These are phyloP conservation scores for Akabosia matsudoensis DNA, from an alignment of 1,140 invertebrate species.

Conservation along the genomic window DNA sequence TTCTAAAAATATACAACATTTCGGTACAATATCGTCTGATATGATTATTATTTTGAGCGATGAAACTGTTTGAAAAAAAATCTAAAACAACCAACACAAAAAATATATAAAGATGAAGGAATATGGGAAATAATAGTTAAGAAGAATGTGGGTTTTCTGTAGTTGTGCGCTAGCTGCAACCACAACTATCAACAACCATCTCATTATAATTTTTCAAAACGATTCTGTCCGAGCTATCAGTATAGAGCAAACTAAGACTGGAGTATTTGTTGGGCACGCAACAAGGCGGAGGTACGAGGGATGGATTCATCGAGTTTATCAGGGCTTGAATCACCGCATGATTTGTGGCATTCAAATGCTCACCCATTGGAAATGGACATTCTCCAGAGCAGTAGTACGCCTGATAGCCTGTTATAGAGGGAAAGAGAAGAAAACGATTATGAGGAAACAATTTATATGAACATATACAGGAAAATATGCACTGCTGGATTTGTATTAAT, in stretches of 20 bases:
- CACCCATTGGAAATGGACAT: constrained; percentile 86
- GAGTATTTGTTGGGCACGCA: constrained; percentile 88
- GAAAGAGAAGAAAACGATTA: not conserved
- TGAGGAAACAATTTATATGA: not conserved
- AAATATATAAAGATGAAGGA: not conserved
- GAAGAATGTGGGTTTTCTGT: too few relatives aligned
- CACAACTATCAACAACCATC: constrained; percentile 90
- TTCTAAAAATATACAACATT: too few relatives aligned
- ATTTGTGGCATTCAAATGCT: constrained; percentile 94
- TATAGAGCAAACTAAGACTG: constrained; percentile 89
- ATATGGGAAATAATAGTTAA: too few relatives aligned
- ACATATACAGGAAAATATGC: not conserved
- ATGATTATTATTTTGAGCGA: too few relatives aligned
- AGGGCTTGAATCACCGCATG: constrained; percentile 97
- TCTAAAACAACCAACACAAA: too few relatives aligned
- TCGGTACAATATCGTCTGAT: too few relatives aligned
- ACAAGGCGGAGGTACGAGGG: constrained; percentile 85
- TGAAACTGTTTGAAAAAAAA: too few relatives aligned
- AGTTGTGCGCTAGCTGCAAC: constrained; percentile 68
- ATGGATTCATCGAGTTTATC: constrained; percentile 86
- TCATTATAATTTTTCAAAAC: constrained; percentile 95
- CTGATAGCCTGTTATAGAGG: constrained; percentile 75
- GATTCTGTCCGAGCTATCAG: constrained; percentile 87
- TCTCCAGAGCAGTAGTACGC: constrained; percentile 93
- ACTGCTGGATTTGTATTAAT: not conserved